These are phyloP conservation scores for Caenorhabditis brenneri DNA, from an alignment of 1,140 invertebrate genomes.

Conservation along the genomic window DNA sequence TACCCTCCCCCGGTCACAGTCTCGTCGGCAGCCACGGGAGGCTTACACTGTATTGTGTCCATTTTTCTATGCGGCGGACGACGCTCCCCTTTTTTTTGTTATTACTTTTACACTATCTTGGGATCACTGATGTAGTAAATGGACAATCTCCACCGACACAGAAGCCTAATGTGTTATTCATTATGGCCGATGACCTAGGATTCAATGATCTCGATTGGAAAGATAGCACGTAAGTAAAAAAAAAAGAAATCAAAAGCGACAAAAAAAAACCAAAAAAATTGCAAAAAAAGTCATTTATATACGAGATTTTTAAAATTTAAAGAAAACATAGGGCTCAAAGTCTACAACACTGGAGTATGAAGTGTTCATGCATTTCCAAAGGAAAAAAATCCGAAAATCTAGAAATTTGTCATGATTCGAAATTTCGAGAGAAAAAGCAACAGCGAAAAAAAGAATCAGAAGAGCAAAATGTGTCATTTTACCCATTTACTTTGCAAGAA, in stretches of 20 bases:
- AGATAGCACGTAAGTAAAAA: slow-evolving; percentile 57
- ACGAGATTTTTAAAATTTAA: no score
- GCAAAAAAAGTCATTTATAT: no score
- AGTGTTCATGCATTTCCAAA: neutral
- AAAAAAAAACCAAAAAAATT: neutral
- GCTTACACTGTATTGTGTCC: slow-evolving; percentile 16
- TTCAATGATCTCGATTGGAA: slow-evolving; percentile 67
- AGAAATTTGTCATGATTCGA: no score
- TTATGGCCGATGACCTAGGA: slow-evolving; percentile 66
- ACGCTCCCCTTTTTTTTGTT: slow-evolving; percentile 14
- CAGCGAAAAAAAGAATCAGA: no score
- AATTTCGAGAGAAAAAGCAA: no score
- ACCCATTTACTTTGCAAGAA: no score
- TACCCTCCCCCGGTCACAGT: slow-evolving; percentile 35
- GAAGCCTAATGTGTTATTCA: slow-evolving; percentile 63
- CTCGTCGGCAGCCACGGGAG: neutral
- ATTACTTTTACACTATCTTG: slow-evolving; percentile 27
- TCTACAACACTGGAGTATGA: no score
- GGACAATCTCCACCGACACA: neutral
- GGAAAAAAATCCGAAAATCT: no score
- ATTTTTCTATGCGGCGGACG: slow-evolving; percentile 36
- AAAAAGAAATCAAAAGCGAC: neutral
- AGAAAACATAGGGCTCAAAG: no score
- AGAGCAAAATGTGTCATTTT: no score
- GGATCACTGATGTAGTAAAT: neutral